Evolutionary conservation across 2,888 invertebrate species (phyloP), one percentile per base, ranked within the genome.

Genomic region (Andrena bucephala): DNA sequence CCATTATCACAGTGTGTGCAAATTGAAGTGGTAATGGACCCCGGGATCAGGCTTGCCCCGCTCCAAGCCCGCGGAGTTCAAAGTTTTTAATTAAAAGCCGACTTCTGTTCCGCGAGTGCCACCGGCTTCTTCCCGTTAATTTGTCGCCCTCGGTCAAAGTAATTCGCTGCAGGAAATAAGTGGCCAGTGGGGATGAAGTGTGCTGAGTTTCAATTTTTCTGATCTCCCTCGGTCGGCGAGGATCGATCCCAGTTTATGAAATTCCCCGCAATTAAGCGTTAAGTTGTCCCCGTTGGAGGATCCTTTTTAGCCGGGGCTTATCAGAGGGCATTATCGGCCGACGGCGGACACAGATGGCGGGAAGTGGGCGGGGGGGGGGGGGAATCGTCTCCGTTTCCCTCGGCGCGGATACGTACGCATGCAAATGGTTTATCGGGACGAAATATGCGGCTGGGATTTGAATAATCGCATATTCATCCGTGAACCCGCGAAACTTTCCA

Each of bases 381-480:
- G 27, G 63, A 36, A 69, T 33, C 73, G 63, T 65, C 73, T 78
- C 62, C 33, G 77, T 77, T 62, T 54, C 66, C 42, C n/a, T 8
- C 13, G 20, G 0, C 62, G 20, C 7, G 48, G 50, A 33, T 27
- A 31, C 36, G 7, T 27, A 69, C 72, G 73, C 57, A 70, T 74
- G 79, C 79, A 42, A 73, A 73, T 69, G 72, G 63, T 66, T 71
- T 57, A 78, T 72, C 81, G 68, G 50, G 6, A 13, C 63, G 65
- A 69, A 69, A 73, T 79, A 74, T 74, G 81, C 79, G 33, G 8
- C 60, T 10, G 31, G 10, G 24, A 66, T 81, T 80, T 81, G 79
- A 81, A 81, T 81, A 80, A 65, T 80, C 80, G 80, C 73, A 81
- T 81, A 81, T 81, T 81, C 81, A 81, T 79, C 60, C 69, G 52